Percentiles rank a stretch among this genome's conserved stretches.
phyloP scores from a whole-genome alignment of 2,888 invertebrate species.

The Cerastis leucographa region DNA sequence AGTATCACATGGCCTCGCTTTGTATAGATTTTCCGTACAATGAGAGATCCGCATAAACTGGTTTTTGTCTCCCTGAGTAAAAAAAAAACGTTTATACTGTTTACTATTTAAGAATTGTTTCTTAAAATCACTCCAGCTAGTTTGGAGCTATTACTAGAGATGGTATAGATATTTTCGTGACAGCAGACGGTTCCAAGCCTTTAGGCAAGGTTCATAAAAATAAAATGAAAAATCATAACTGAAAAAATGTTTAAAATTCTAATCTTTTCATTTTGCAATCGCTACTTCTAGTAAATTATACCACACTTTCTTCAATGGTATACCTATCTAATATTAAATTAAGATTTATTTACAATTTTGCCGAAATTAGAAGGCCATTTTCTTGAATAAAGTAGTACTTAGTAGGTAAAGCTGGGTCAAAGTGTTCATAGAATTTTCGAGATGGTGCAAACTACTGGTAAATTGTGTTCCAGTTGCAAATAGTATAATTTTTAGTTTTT shows the following conservation, averaged over 20 bases:
- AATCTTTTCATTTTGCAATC: slow-evolving; percentile 34
- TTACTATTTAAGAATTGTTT: background rate
- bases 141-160: no score
- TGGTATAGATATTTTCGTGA: background rate
- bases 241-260: slow-evolving; percentile 3
- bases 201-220: background rate
- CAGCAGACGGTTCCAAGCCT: background rate
- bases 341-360: slow-evolving; percentile 66
- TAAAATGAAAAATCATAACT: background rate
- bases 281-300: slow-evolving; percentile 60
- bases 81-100: background rate
- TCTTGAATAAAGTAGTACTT: slow-evolving; percentile 47
- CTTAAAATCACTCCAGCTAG: background rate
- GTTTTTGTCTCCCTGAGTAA: no score
- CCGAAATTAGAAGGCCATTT: slow-evolving; percentile 76
- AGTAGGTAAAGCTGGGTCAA: slow-evolving; percentile 19
- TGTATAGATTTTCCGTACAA: no score
- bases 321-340: slow-evolving; percentile 70
- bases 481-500: background rate
- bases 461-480: slow-evolving; percentile 31
- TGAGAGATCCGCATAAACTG: no score
- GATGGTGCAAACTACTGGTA: slow-evolving; percentile 24
- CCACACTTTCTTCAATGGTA: slow-evolving; percentile 56
- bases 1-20: no score
- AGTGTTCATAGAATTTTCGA: slow-evolving; percentile 29